Evolutionary conservation across 1,140 invertebrate genomes (phyloP), one percentile per base, ranked within the genome.

Genomic region (Gyrodactylus salaris): DNA sequence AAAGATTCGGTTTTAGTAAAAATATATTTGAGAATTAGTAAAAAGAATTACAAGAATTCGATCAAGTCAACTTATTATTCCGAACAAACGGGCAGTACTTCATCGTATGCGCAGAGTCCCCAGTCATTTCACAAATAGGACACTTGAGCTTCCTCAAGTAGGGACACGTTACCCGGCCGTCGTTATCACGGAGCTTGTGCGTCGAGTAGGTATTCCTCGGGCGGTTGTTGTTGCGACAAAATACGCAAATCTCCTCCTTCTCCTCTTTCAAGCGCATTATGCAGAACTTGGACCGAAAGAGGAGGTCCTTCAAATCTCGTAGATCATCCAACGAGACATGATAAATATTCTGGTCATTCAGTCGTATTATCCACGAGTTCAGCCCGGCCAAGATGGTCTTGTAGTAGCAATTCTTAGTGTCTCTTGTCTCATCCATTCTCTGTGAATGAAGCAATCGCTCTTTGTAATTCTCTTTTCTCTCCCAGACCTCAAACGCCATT

Each of bases 71-170:
- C n/a, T n/a, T n/a, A n/a, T n/a, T n/a, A 54, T 54, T 54, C 34
- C n/a, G 7, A n/a, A 54, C n/a, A n/a, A 54, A 54, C 20, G 75
- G 75, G 26, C 75, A 75, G 69, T 75, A 75, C 34, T 75, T 75
- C 22, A 75, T 73, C 23, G 75, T 75, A 72, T 75, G 75, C 26
- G 75, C 75, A 25, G 69, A 69, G 22, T 75, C 75, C 27, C 75
- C 75, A 70, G 68, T 75, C 1, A 71, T 72, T 21, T 71, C 34
- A 23, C 75, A 75, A 20, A 75, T 73, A 22, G 74, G 74, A 27
- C 75, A 75, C 23, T 74, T 74, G 68, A 73, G 73, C n/a, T 68
- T n/a, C 22, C 75, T 68, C 20, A 75, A 24, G 25, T 73, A 25
- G 1, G 75, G 75, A 72, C 25, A 72, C 16, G 23, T n/a, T 54